Base-by-base conservation (phyloP, 2,113 vertebrate species). In the Perognathus longimembris region DNA sequence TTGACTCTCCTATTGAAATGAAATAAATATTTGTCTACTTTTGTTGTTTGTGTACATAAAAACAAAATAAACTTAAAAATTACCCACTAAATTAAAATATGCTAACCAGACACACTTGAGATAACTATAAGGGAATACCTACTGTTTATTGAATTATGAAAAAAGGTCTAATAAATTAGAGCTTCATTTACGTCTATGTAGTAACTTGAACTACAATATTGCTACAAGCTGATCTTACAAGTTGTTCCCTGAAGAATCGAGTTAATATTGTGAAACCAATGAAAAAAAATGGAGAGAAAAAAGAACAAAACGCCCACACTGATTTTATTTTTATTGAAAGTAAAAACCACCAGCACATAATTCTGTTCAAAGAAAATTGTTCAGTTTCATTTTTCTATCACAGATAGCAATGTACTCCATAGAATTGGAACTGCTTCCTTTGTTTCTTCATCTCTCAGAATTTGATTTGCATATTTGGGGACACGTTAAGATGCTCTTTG, bases 211-310 rank as follows among this genome's bases (percentile, higher is more conserved):
- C 89, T 96, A 93, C 86, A 95, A 95, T 95, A 97, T 94, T 94
- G 89, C 90, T 95, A 96, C 95, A 96, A 91, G 71, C 77, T 92
- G 90, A 94, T 95, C 71, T 95, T 95, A 96, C 83, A 95, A 92
- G 91, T 77, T 89, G 70, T 92, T 95, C 96, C 89, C 81, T 79
- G 89, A 84, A 95, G 94, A 96, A 95, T 32, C 64, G 45, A 94
- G 71, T 93, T 95, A 95, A 96, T 90, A 78, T 73, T 77, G 95
- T 97, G 89, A 96, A 95, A 81, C 70, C 57, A 71, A 64, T 36
- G 38, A 94, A 92, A 89, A 92, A 89, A 95, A 89, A 93, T 1
- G 91, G 66, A 73, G 36, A 79, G 69, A 15, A 54, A 54, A 54
- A 54, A n/a, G n/a, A n/a, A n/a, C n/a, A 89, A 92, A 95, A 79